Base-by-base conservation (phyloP, 2,888 invertebrate species). In the Lapara coniferarum region DNA sequence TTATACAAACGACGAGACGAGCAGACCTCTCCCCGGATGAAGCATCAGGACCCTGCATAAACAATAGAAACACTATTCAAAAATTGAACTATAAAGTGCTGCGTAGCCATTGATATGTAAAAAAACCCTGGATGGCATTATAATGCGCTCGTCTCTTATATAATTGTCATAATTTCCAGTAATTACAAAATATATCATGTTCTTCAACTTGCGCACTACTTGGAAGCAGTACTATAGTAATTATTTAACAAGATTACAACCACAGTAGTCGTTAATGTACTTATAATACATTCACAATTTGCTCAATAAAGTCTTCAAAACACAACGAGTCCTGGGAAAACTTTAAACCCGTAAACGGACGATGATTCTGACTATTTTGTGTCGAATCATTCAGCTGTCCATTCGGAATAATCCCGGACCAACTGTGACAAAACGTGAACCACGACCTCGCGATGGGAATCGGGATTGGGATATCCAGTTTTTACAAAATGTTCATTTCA, bases 371-470 rank as follows among this genome's bases (percentile, higher is more conserved):
- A 55, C 44, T 69, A 69, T 69, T 69, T 87, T 84, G 78, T 87
- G 85, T 79, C 74, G 69, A 85, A 82, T 87, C 87, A 86, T 81
- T 78, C 78, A 72, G 72, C 81, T 74, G 71, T 74, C 73, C 77
- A 77, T 68, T 76, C 75, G 79, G 79, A 81, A 82, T 84, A 80
- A 84, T 83, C 81, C 66, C 1, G 10, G 44, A 81, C 81, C 79
- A 77, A 73, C 72, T 69, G 75, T 78, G 78, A 78, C 78, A 80
- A 79, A 77, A 76, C 75, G 72, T 25, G 56, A 16, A 19, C 57
- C 57, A 63, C 63, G 66, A 37, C 56, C 56, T 25, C 69, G 78
- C 81, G 84, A 81, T 87, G 88, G 83, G 88, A 88, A 87, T 80
- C 77, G 78, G 74, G 78, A 75, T 78, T 78, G 72, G 67, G n/a